Percentiles rank a stretch among this genome's conserved stretches.
Conservation (phyloP, 2,888 invertebrate species). For the Gasteruption jaculator region DNA sequence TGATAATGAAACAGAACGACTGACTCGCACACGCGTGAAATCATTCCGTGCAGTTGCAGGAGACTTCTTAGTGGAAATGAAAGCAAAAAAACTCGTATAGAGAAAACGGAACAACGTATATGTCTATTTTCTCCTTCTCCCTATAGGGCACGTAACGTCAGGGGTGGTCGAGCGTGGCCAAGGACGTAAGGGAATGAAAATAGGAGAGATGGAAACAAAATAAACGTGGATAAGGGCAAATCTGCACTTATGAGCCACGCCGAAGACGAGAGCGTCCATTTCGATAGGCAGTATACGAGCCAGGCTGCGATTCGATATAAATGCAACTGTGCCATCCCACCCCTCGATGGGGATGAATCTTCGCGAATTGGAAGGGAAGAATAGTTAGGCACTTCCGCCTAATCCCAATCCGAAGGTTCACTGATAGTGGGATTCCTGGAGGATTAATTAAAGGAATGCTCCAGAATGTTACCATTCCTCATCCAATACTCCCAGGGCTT, state of each 20-base stretch:
- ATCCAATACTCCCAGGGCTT: too few relatives aligned
- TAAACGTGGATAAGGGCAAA: constrained; percentile 41
- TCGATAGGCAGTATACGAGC: constrained; percentile 40
- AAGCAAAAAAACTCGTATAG: constrained; percentile 12
- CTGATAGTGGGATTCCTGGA: too few relatives aligned
- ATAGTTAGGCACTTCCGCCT: too few relatives aligned
- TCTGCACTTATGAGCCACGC: constrained; percentile 48
- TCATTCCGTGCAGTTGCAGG: not conserved
- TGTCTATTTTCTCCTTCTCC: too few relatives aligned
- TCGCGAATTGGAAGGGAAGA: not conserved
- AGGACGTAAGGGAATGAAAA: constrained; percentile 13
- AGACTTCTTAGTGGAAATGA: too few relatives aligned
- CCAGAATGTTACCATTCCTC: too few relatives aligned
- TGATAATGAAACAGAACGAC: constrained; percentile 45
- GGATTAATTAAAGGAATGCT: too few relatives aligned
- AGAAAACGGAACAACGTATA: too few relatives aligned
- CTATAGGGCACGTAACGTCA: too few relatives aligned
- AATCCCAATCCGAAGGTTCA: too few relatives aligned
- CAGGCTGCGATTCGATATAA: constrained; percentile 44
- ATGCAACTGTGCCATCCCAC: constrained; percentile 41
- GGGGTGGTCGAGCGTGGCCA: constrained; percentile 44
- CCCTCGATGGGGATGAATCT: too few relatives aligned
- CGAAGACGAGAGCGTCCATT: constrained; percentile 49
- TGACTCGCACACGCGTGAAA: constrained; percentile 4
- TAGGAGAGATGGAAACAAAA: constrained; percentile 18